These are phyloP conservation scores for Pelmatolapia mariae DNA, from an alignment of 2,113 vertebrate species.

Conservation along the genomic window DNA sequence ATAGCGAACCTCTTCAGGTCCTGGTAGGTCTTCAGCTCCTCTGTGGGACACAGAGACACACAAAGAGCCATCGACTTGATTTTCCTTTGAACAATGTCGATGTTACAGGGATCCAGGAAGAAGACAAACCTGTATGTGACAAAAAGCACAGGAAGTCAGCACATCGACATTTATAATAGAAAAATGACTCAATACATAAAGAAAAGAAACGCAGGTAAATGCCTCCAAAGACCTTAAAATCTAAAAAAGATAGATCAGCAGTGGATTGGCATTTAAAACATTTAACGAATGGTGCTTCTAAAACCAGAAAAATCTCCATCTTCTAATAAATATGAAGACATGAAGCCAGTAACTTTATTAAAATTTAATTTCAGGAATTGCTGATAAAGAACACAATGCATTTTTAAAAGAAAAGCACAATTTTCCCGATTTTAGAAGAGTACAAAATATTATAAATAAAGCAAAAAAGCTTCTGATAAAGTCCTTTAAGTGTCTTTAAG, in stretches of 20 bases:
- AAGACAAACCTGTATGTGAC: constrained; percentile 83
- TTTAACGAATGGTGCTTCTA: background rate
- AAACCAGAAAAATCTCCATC: background rate
- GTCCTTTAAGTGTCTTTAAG: background rate
- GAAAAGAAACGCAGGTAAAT: background rate
- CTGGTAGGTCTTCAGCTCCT: constrained; percentile 82
- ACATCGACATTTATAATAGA: background rate
- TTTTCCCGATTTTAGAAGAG: background rate
- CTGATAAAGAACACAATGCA: background rate
- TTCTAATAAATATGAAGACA: background rate
- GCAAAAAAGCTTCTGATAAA: background rate
- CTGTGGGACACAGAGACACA: constrained; percentile 85
- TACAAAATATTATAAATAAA: background rate
- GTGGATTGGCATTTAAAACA: background rate
- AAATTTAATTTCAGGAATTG: background rate
- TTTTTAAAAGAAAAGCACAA: background rate
- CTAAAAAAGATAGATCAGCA: background rate
- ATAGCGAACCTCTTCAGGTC: constrained; percentile 91
- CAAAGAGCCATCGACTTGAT: constrained; percentile 92
- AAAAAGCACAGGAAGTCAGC: background rate
- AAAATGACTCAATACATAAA: background rate
- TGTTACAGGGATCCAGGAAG: constrained; percentile 96
- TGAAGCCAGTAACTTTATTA: background rate
- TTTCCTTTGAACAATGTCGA: constrained; percentile 88
- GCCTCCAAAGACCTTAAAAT: background rate